phyloP scores from a whole-genome alignment of 2,888 invertebrate species.

The Leptinotarsa rubiginosa region DNA sequence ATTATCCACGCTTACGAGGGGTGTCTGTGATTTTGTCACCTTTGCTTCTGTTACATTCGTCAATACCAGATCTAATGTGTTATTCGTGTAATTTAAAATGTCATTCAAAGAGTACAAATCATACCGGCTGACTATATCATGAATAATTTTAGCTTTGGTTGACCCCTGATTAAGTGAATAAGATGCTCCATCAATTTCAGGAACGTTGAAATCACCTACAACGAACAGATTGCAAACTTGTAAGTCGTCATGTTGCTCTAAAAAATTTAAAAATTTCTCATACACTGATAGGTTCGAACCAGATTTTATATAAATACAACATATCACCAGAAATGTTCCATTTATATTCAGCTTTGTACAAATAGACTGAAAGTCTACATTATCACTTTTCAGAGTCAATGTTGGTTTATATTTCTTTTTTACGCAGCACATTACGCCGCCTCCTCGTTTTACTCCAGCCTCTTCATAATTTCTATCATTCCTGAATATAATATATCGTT shows the following conservation, averaged over 20 bases:
- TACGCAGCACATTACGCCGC: background rate
- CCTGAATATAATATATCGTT: background rate
- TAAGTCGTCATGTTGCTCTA: no score
- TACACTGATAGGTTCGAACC: background rate
- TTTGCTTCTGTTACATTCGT: conserved; percentile 1
- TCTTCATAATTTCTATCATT: background rate
- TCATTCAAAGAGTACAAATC: background rate
- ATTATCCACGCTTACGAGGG: no score
- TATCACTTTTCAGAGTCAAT: background rate
- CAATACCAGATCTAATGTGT: background rate
- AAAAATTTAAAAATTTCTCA: background rate
- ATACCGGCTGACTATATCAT: background rate
- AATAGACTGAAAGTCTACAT: background rate
- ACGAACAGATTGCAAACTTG: no score
- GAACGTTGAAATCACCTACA: no score
- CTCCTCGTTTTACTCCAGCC: background rate
- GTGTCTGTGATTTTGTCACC: background rate
- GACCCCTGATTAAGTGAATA: background rate
- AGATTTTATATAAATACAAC: background rate
- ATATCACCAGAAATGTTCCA: background rate
- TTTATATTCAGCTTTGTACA: background rate
- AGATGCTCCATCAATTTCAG: no score
- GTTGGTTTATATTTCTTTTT: background rate
- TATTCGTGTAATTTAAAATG: background rate
- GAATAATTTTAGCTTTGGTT: background rate